A percentile compares a stretch with the other conserved stretches of the same genome.
Conservation (phyloP, 2,797 vertebrate species). For the Semaprochilodus insignis region DNA sequence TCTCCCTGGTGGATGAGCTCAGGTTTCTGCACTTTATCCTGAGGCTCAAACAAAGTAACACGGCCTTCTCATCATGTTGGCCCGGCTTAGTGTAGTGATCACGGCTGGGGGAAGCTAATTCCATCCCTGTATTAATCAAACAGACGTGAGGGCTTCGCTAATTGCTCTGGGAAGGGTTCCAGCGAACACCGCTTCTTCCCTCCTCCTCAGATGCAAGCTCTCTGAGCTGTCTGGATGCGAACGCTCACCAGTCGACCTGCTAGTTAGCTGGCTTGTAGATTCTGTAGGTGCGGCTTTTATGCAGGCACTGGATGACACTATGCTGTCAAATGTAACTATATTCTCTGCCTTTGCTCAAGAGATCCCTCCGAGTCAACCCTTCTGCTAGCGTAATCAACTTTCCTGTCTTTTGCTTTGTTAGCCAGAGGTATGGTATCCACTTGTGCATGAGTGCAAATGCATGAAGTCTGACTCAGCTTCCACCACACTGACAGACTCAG, state of each 20-base stretch:
- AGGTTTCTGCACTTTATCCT: constrained; percentile 14
- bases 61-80: background rate
- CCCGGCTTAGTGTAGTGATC: constrained; percentile 1
- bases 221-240: constrained; percentile 29
- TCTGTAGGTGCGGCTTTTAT: constrained; percentile 6
- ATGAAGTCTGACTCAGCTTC: constrained; percentile 21
- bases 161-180: constrained; percentile 77
- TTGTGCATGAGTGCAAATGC: constrained; percentile 4
- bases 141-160: constrained; percentile 75
- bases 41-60: background rate
- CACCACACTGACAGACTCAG: constrained; percentile 8
- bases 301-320: background rate
- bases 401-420: constrained; percentile 19
- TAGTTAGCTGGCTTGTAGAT: constrained; percentile 11
- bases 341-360: constrained; percentile 21
- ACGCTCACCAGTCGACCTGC: constrained; percentile 2
- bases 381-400: constrained; percentile 28
- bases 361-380: constrained; percentile 30
- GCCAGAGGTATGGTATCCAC: background rate
- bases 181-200: constrained; percentile 56
- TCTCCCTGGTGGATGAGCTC: constrained; percentile 4
- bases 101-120: constrained; percentile 66
- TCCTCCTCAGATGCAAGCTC: constrained; percentile 16
- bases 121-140: constrained; percentile 75
- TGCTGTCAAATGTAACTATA: constrained; percentile 10